Evolutionary conservation across 2,888 invertebrate species (phyloP).

Genomic region (Zelleria hepariella): DNA sequence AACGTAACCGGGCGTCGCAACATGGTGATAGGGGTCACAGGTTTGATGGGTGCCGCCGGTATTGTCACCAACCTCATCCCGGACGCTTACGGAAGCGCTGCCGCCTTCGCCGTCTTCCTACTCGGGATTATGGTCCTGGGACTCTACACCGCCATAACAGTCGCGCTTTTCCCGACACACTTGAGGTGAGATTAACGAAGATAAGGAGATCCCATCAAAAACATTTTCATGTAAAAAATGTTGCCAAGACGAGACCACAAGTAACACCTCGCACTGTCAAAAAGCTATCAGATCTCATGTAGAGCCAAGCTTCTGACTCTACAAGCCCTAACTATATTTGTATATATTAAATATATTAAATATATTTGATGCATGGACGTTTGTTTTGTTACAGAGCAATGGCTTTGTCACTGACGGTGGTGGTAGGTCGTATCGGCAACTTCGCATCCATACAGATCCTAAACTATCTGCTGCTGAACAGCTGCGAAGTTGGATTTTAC

Average conservation of each 20-base stretch:
- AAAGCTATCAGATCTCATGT: no score
- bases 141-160: conserved; percentile 61
- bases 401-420: conserved; percentile 71
- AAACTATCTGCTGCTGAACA: conserved; percentile 69
- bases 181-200: conserved; percentile 39
- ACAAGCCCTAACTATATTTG: no score
- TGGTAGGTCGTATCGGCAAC: conserved; percentile 70
- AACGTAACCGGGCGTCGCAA: conserved; percentile 69
- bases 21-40: conserved; percentile 45
- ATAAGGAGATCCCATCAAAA: no score
- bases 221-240: no score
- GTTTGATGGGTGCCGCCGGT: conserved; percentile 65
- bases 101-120: conserved; percentile 55
- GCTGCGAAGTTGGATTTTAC: conserved; percentile 73
- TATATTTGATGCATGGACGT: no score
- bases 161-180: conserved; percentile 69
- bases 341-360: no score
- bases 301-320: no score
- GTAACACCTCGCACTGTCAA: no score
- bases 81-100: conserved; percentile 69
- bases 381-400: conserved; percentile 52
- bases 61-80: conserved; percentile 72
- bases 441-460: conserved; percentile 73
- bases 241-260: no score
- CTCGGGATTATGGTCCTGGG: conserved; percentile 56